Evolutionary conservation across 2,888 invertebrate genomes (phyloP), one percentile per base, ranked within the genome.

Genomic region (Limulus polyphemus): DNA sequence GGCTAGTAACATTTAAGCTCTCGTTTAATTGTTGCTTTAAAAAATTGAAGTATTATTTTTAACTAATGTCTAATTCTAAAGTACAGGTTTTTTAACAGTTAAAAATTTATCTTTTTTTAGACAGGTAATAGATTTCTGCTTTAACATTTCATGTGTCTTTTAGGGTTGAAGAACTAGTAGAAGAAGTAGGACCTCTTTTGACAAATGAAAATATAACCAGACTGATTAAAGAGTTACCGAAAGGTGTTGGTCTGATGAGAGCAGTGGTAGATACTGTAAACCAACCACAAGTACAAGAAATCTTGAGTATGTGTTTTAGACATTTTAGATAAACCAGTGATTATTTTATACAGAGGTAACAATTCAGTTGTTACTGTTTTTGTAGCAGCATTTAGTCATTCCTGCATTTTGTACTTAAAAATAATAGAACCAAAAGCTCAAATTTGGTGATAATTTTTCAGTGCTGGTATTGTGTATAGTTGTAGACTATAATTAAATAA

Each of bases 221-320:
- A n/a, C 55, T 68, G 13, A 62, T 69, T 16, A 16, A 58, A 12
- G 62, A 68, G 14, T 49, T 69, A n/a, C 69, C 69, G 1, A 65
- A 66, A 62, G 69, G 69, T 1, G 64, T 69, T 58, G 59, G 62
- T 7, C 59, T 70, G 46, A 62, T 69, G 56, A 58, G 62, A 7
- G 65, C 65, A 1, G 64, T 69, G 3, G 64, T 68, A 48, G 68
- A 70, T 11, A 67, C 64, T 1, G 47, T 70, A 2, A 59, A 59
- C 7, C 59, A 57, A 49, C 66, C 66, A 46, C 60, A 61, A 46
- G 13, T 66, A 7, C 55, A 64, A 1, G 59, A 59, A 12, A 56
- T 65, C 10, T 49, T 65, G 48, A 32, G 61, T 12, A 14, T 50
- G 32, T 55, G 11, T 17, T 50, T 50, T 50, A 50, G 14, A n/a